phyloP scores from a whole-genome alignment of 2,888 invertebrate species.

The Athalia circularis region DNA sequence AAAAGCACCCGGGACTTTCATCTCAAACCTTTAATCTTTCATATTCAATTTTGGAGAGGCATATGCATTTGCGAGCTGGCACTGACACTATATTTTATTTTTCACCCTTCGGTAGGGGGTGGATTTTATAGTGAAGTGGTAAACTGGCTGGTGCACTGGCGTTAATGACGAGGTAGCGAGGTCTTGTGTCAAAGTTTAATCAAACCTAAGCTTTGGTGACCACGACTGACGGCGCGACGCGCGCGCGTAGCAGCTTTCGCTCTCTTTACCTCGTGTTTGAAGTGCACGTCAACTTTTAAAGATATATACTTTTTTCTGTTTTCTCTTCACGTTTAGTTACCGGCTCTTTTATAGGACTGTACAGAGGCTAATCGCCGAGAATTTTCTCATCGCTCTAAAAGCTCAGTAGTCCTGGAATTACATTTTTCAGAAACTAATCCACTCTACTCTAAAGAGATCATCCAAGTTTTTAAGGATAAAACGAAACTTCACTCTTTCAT shows the following conservation, averaged over 20 bases:
- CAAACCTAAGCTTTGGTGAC: not conserved
- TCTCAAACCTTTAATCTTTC: constrained; percentile 53
- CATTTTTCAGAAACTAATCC: not conserved
- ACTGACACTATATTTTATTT: constrained; percentile 17
- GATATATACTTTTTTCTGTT: too few species aligned
- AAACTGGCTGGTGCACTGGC: constrained; percentile 14
- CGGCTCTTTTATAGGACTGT: too few species aligned
- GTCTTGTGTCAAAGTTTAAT: constrained; percentile 20
- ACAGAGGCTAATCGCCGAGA: too few species aligned
- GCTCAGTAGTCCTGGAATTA: not conserved
- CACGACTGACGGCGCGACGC: not conserved
- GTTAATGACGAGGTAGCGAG: not conserved
- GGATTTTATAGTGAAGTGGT: constrained; percentile 9
- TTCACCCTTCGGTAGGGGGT: not conserved
- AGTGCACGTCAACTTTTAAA: not conserved
- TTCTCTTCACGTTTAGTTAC: too few species aligned
- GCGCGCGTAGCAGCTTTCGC: not conserved
- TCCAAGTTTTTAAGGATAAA: too few species aligned
- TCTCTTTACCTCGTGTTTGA: not conserved
- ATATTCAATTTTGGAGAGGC: constrained; percentile 41
- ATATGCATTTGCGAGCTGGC: constrained; percentile 6
- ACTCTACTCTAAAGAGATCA: not conserved
- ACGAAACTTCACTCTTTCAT: not conserved
- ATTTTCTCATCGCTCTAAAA: not conserved
- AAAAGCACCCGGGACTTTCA: constrained; percentile 49